Evolutionary conservation across 37 sponge, comb jelly and placozoan genomes (phyloP), one percentile per base, ranked within the genome.

Genomic region (Chondrilla cf. caribensis): DNA sequence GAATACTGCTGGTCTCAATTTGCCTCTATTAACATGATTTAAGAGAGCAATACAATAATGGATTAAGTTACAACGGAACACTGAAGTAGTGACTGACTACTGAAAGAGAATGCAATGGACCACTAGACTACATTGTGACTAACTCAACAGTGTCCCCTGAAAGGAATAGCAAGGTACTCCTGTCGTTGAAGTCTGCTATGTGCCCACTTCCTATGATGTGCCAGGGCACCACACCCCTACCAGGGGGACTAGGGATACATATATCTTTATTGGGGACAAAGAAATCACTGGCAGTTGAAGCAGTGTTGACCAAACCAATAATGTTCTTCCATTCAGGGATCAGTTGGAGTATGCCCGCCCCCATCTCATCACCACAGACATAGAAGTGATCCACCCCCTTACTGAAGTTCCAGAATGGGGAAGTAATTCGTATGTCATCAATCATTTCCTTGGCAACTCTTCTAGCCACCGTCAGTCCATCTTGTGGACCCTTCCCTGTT

Each of bases 311-410:
- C 54, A 92, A 68, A 18, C 78, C 93, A 65, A 92, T 83, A 0
- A 86, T 54, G 54, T 92, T 89, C 70, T 83, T 92, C 77, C 75
- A 81, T 5, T 88, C 79, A 17, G 64, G 54, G 0, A 41, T 24
- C 38, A 86, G 78, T 4, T 71, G 58, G 28, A 70, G 68, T 42
- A 88, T 55, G 22, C 79, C 77, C 0, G 89, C 81, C 9, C 93
- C 93, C 89, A 92, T 89, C 60, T 92, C 93, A 26, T 92, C 90
- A 26, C 86, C 89, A 83, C 93, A 92, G 6, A 92, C 79, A 70
- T 92, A 92, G 51, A 89, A 85, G 37, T 92, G 93, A 54, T 92
- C 87, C 9, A 67, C 42, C 21, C 93, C 93, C 26, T 82, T 58
- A 22, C 81, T 85, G 18, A 57, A 54, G 29, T 92, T 92, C 93